A percentile compares a stretch with the other conserved stretches of the same genome.
phyloP scores from a whole-genome alignment of 53 echinoderm and acorn worm species.

The Patiria pectinifera region DNA sequence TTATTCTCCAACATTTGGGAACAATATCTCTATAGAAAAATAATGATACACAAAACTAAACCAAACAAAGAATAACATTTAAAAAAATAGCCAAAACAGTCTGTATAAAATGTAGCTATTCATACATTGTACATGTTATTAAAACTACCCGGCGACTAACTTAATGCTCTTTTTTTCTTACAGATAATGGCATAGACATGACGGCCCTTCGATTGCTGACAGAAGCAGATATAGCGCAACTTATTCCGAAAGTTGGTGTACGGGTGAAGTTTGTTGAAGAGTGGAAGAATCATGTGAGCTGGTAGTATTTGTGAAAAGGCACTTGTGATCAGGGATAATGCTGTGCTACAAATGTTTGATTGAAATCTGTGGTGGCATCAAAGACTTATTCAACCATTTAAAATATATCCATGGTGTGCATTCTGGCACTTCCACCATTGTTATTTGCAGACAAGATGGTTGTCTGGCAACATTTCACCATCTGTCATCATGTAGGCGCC shows the following conservation, averaged over 20 bases:
- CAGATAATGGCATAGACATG: constrained; percentile 53
- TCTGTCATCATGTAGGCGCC: constrained; percentile 66
- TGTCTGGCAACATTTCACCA: constrained; percentile 47
- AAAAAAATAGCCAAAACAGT: background rate
- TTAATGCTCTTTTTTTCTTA: constrained; percentile 32
- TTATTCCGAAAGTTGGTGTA: constrained; percentile 51
- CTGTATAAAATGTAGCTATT: background rate
- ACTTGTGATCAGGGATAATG: constrained; percentile 26
- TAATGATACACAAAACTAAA: background rate
- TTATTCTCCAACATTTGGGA: constrained; percentile 30
- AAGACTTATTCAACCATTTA: constrained; percentile 48
- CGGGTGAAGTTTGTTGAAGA: constrained; percentile 54
- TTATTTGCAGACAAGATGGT: constrained; percentile 66
- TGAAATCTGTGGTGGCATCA: constrained; percentile 49
- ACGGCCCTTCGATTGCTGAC: constrained; percentile 31
- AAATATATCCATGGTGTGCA: constrained; percentile 59
- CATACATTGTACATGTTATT: background rate
- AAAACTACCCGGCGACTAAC: background rate
- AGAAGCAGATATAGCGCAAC: constrained; percentile 37
- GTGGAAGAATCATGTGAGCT: constrained; percentile 58
- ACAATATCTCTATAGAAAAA: constrained; percentile 22
- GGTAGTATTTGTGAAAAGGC: background rate
- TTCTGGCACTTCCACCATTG: constrained; percentile 56
- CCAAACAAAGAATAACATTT: constrained; percentile 23
- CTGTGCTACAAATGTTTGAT: constrained; percentile 61